Conservation (phyloP, 92 coral and sea anemone genomes). For the Pocillopora grandis region DNA sequence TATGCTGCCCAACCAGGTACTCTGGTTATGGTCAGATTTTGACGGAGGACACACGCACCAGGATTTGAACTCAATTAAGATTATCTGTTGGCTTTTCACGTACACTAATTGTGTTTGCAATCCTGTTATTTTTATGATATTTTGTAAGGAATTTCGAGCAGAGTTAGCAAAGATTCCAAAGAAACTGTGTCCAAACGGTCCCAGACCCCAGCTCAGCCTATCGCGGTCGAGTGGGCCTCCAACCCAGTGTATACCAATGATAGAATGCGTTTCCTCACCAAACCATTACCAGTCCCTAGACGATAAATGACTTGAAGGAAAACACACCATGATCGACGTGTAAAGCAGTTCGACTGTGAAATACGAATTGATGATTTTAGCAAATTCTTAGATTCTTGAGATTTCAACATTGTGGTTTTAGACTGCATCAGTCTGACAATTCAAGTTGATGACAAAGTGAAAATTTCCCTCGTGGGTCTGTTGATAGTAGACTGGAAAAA, state of each 20-base stretch:
- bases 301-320: slow-evolving; percentile 4
- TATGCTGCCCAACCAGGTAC: slow-evolving; percentile 83
- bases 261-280: not conserved
- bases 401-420: too few relatives aligned
- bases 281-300: slow-evolving; percentile 14
- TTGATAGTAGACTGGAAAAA: too few relatives aligned
- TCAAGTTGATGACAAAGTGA: too few relatives aligned
- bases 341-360: not conserved
- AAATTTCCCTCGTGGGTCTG: too few relatives aligned
- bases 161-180: slow-evolving; percentile 3
- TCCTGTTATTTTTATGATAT: slow-evolving; percentile 69
- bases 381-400: too few relatives aligned
- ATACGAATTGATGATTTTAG: not conserved
- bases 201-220: slow-evolving; percentile 1
- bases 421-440: too few relatives aligned
- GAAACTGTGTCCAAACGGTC: slow-evolving; percentile 2
- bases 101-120: slow-evolving; percentile 81
- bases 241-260: not conserved
- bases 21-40: slow-evolving; percentile 88
- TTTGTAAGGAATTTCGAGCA: slow-evolving; percentile 63
- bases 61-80: slow-evolving; percentile 54
- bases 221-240: not conserved
- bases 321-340: not conserved
- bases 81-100: slow-evolving; percentile 87
- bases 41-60: slow-evolving; percentile 50